phyloP scores from a whole-genome alignment of 2,888 invertebrate genomes.

The Athalia rosae region DNA sequence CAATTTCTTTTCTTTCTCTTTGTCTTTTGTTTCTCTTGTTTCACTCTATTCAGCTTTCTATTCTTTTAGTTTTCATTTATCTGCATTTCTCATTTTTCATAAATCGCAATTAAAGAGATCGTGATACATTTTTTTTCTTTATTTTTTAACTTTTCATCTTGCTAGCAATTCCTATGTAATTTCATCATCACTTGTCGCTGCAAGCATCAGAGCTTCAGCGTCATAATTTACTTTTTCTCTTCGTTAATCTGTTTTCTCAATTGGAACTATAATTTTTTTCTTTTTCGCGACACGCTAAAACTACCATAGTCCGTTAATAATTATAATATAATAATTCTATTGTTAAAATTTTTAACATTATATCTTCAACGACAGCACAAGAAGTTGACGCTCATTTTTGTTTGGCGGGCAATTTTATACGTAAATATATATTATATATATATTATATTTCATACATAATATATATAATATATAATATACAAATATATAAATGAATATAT shows the following conservation, averaged over 20 bases:
- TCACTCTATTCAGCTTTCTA: slow-evolving; percentile 48
- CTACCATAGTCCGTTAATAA: no score
- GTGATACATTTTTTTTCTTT: neutral
- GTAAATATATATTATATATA: slow-evolving; percentile 8
- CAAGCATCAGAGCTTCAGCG: no score
- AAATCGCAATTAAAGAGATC: slow-evolving; percentile 3
- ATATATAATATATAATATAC: neutral
- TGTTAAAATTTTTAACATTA: neutral
- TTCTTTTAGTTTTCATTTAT: slow-evolving; percentile 42
- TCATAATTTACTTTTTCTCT: slow-evolving; percentile 15
- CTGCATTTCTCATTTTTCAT: neutral
- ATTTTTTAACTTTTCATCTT: slow-evolving; percentile 24
- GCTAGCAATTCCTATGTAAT: neutral
- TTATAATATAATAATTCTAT: slow-evolving; percentile 13
- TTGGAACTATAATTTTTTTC: slow-evolving; percentile 46
- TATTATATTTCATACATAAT: neutral
- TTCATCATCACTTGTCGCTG: no score
- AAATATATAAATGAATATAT: slow-evolving; percentile 54
- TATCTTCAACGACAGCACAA: slow-evolving; percentile 73
- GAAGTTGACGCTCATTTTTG: slow-evolving; percentile 94
- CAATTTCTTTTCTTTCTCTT: neutral
- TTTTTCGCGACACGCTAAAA: slow-evolving; percentile 58
- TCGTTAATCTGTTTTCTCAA: slow-evolving; percentile 42
- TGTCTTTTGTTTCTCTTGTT: slow-evolving; percentile 49
- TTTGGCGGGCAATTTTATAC: slow-evolving; percentile 75